phyloP scores from a whole-genome alignment of 1,140 invertebrate species.

The Ceratina australensis region DNA sequence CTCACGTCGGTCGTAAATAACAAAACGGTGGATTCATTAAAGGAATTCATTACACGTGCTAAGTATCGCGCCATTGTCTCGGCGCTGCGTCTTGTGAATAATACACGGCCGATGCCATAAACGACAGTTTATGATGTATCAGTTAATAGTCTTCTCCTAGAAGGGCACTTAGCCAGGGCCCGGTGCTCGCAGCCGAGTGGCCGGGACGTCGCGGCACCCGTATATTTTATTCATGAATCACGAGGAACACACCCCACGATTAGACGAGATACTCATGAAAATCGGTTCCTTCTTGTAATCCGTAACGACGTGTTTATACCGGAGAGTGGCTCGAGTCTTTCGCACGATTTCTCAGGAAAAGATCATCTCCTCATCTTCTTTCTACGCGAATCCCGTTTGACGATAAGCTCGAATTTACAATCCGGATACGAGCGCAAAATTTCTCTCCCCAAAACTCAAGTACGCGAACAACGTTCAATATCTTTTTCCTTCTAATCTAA shows the following conservation, averaged over 20 bases:
- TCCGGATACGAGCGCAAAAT: not conserved
- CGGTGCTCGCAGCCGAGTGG: slow-evolving; percentile 43
- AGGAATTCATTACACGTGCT: slow-evolving; percentile 54
- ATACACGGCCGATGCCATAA: slow-evolving; percentile 58
- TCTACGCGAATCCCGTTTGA: not conserved
- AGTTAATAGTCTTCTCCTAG: slow-evolving; percentile 61
- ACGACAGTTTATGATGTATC: slow-evolving; percentile 67
- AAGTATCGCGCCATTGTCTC: slow-evolving; percentile 45
- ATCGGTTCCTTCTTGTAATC: slow-evolving; percentile 60
- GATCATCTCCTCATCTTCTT: not conserved
- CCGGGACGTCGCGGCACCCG: slow-evolving; percentile 15
- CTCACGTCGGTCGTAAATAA: not conserved
- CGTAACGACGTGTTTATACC: slow-evolving; percentile 59
- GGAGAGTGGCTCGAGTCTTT: slow-evolving; percentile 22
- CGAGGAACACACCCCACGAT: slow-evolving; percentile 58
- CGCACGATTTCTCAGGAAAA: slow-evolving; percentile 30
- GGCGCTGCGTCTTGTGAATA: slow-evolving; percentile 52
- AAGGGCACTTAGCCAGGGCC: slow-evolving; percentile 48
- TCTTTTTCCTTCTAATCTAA: no score
- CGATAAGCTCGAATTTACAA: slow-evolving; percentile 23
- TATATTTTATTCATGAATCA: slow-evolving; percentile 67
- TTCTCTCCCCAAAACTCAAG: not conserved
- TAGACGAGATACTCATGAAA: slow-evolving; percentile 57
- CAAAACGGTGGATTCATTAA: slow-evolving; percentile 17
- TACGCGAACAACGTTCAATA: no score